These are phyloP conservation scores for Micropoecilia bifurca DNA, from an alignment of 2,797 vertebrate genomes.

Conservation along the genomic window DNA sequence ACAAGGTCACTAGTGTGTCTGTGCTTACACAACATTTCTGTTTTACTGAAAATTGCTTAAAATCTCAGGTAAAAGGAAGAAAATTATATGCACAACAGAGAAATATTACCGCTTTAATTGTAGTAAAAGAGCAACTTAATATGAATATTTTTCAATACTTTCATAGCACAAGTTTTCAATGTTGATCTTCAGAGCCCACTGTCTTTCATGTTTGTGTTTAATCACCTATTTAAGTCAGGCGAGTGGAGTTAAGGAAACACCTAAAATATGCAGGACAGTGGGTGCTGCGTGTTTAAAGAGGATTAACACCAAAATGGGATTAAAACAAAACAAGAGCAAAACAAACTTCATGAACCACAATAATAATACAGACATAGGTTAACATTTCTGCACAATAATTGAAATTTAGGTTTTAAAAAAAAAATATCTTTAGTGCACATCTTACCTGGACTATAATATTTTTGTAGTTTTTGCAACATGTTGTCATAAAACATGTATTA, in stretches of 20 bases:
- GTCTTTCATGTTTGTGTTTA: neutral
- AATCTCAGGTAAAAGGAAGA: constrained; percentile 31
- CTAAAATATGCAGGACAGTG: neutral
- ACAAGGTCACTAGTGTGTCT: constrained; percentile 43
- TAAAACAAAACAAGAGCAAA: neutral
- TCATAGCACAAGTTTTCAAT: neutral
- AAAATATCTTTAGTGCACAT: neutral
- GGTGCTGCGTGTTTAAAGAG: neutral
- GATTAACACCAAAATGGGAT: too few species aligned
- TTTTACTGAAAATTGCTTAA: constrained; percentile 46
- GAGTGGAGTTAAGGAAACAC: neutral
- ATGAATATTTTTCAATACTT: neutral
- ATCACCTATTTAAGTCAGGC: neutral
- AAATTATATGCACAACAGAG: constrained; percentile 38
- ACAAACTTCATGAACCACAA: neutral
- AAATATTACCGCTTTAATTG: constrained; percentile 20
- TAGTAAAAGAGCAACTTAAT: neutral
- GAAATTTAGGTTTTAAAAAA: neutral
- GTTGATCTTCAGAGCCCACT: neutral
- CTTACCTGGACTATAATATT: neutral
- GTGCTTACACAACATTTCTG: constrained; percentile 56
- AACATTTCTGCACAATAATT: neutral
- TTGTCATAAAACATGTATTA: neutral
- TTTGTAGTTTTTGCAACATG: constrained; percentile 23
- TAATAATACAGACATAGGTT: neutral